Evolutionary conservation across 1,140 invertebrate genomes (phyloP), one percentile per base, ranked within the genome.

Genomic region (Saccostrea glomerata): DNA sequence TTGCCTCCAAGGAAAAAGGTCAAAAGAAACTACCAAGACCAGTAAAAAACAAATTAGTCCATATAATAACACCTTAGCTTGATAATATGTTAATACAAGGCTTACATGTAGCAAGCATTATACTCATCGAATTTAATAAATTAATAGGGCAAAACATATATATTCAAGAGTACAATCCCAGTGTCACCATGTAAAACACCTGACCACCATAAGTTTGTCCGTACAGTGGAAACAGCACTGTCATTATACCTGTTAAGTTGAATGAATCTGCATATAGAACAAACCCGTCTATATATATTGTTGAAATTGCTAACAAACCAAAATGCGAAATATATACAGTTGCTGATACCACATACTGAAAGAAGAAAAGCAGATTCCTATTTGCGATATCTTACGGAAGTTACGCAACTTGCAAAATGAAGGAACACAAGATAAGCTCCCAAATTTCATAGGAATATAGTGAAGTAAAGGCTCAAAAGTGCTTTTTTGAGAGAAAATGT

Each of bases 211-310:
- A 87, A 9, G 15, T 84, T 23, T 82, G 36, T 15, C 36, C 58
- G 54, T 87, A 84, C 11, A 87, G 40, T 20, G 55, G 84, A 47
- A 89, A 89, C 3, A 89, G 40, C n/a, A 86, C 23, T 11, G 85
- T 54, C 1, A 20, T 25, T 30, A 84, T 23, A 13, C 85, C 88
- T 2, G 55, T 55, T n/a, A 89, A 23, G 2, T 58, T 82, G 63
- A 40, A 86, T 2, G 56, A 60, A 15, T 85, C 88, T 84, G 47
- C 60, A 84, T 86, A 89, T 20, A 86, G 17, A 5, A 85, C 56
- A 85, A 85, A 30, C 36, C 66, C 84, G n/a, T 85, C 58, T 0
- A 85, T 40, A 85, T 0, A 85, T 40, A 85, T 85, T 85, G 20
- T 40, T 60, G 58, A 11, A 23, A 66, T 85, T 85, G n/a, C 36